Evolutionary conservation across 1,140 invertebrate genomes (phyloP), one percentile per base, ranked within the genome.

Genomic region (Acromyrmex charruanus): DNA sequence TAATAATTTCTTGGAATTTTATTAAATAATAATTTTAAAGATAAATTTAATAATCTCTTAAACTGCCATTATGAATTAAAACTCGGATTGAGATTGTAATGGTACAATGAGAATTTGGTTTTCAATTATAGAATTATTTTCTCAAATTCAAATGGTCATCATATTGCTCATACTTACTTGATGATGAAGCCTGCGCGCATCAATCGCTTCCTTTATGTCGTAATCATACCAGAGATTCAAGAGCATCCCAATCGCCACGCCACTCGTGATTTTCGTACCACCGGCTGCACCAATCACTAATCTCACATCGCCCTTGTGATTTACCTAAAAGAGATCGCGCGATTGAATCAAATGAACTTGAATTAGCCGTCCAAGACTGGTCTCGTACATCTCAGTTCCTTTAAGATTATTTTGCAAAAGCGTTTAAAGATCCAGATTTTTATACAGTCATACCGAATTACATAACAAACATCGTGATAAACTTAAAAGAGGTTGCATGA

Each of bases 241-340:
- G 51, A 92, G 87, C 90, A 96, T 96, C 94, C 97, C 97, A 91
- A 97, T 94, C 2, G 98, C 97, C 0, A 97, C 96, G 81, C 97
- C 96, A 3, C 98, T 98, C 0, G 98, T 98, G 51, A 99, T 99
- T 94, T 97, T 98, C 0, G 98, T 97, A 5, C 99, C 99, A 16
- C 99, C 99, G 0, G 98, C 98, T 0, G 97, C 98, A 25, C 99
- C 99, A 28, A 98, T 94, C 1, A 98, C 96, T 74, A 99, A 91
- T 31, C 96, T 94, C 0, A 97, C 97, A 2, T 97, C 94, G 3
- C 97, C 97, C 61, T 97, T 95, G 51, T 95, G 92, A 72, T 98
- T 96, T 0, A 98, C 92, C 94, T 95, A 80, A 58, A 84, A 61
- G 3, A 58, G 3, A 75, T 84, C 25, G 28, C 4, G 21, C 16